These are phyloP conservation scores for Podarcis cretensis DNA, from an alignment of 2,113 vertebrate species.

Conservation along the genomic window DNA sequence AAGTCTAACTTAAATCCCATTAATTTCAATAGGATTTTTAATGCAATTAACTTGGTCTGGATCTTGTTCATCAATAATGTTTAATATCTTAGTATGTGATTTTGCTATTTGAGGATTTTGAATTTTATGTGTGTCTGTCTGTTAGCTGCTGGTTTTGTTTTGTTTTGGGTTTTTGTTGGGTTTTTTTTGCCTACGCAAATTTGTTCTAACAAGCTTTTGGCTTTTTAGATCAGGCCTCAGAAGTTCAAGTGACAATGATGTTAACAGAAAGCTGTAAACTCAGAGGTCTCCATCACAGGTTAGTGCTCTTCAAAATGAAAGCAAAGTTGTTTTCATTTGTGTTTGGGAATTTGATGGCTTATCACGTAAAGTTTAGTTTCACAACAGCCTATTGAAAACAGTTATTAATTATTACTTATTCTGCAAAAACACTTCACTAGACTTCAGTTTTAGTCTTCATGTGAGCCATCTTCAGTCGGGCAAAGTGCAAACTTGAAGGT, in stretches of 20 bases:
- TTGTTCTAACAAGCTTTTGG: neutral
- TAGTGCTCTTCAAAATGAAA: conserved; percentile 41
- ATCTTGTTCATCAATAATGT: neutral
- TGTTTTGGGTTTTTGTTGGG: too few relatives aligned
- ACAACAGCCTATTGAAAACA: too few relatives aligned
- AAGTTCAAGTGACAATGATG: conserved; percentile 99
- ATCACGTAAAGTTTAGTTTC: too few relatives aligned
- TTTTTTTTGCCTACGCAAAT: neutral
- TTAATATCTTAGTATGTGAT: neutral
- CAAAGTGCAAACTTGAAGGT: too few relatives aligned
- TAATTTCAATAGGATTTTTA: neutral
- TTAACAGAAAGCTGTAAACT: conserved; percentile 98
- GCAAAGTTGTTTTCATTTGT: neutral
- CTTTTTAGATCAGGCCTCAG: conserved; percentile 92
- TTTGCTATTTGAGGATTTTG: neutral
- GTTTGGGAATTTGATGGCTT: neutral
- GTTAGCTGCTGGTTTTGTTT: too few relatives aligned
- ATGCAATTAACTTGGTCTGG: neutral
- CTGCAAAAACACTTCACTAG: too few relatives aligned
- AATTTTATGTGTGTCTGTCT: neutral
- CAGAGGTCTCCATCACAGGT: conserved; percentile 97
- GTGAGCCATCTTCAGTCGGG: too few relatives aligned
- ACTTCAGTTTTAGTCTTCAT: too few relatives aligned
- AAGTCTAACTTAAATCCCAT: neutral
- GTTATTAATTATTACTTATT: too few relatives aligned